Percentiles rank a stretch among this genome's conserved stretches.
phyloP scores from a whole-genome alignment of 2,797 vertebrate genomes.

The Peromyscus attwateri region DNA sequence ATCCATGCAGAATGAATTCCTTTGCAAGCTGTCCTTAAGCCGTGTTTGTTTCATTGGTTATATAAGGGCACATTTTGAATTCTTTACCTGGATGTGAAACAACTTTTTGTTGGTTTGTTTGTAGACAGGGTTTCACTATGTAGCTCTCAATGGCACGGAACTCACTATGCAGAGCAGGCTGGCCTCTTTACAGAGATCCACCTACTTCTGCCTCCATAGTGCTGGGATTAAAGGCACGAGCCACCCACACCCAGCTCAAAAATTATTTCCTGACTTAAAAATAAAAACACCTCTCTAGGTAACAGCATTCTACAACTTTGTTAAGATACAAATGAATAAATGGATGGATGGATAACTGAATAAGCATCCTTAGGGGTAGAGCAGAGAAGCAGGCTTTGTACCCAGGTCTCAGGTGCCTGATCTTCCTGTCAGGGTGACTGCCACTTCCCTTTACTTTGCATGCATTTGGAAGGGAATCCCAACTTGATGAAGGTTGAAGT shows the following conservation, averaged over 20 bases:
- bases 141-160: background rate
- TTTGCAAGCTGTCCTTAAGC: constrained; percentile 63
- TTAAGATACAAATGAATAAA: constrained; percentile 35
- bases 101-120: background rate
- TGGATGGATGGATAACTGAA: background rate
- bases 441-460: constrained; percentile 32
- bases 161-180: background rate
- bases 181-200: background rate
- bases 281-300: background rate
- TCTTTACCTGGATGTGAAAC: constrained; percentile 52
- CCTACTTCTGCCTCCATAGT: background rate
- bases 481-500: constrained; percentile 30
- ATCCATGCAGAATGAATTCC: constrained; percentile 57
- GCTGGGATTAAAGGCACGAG: background rate
- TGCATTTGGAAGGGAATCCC: constrained; percentile 49
- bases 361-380: constrained; percentile 41
- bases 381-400: background rate
- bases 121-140: background rate
- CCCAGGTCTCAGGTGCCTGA: background rate
- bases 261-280: constrained; percentile 48
- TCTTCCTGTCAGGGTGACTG: background rate
- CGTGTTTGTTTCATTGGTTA: constrained; percentile 63
- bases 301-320: constrained; percentile 38
- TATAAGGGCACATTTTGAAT: constrained; percentile 54
- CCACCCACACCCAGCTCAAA: background rate